phyloP scores from a whole-genome alignment of 2,888 invertebrate genomes.

The Junonia oenone region DNA sequence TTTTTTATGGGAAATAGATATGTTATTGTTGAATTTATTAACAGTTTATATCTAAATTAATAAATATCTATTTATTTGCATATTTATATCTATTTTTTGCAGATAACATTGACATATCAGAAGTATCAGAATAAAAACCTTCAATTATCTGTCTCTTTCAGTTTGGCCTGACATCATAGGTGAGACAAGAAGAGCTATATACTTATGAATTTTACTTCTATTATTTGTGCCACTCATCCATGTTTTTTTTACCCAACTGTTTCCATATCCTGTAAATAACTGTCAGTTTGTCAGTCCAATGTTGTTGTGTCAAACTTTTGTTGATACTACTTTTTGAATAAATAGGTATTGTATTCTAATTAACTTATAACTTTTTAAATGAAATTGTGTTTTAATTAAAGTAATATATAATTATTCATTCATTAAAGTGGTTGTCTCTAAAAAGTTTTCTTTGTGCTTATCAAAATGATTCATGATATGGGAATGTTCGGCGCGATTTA shows the following conservation, averaged over 20 bases:
- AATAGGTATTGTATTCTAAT: slow-evolving; percentile 45
- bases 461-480: slow-evolving; percentile 67
- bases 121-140: not conserved
- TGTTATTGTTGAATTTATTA: too few relatives aligned
- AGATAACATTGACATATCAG: not conserved
- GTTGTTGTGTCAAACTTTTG: slow-evolving; percentile 70
- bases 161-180: not conserved
- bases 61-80: too few relatives aligned
- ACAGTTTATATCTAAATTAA: too few relatives aligned
- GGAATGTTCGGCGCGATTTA: slow-evolving; percentile 65
- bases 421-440: slow-evolving; percentile 24
- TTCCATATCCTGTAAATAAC: slow-evolving; percentile 38
- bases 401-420: slow-evolving; percentile 32
- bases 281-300: slow-evolving; percentile 55
- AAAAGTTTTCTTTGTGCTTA: slow-evolving; percentile 43
- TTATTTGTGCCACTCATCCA: not conserved
- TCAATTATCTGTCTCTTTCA: slow-evolving; percentile 5
- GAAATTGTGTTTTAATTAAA: slow-evolving; percentile 39
- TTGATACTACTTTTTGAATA: slow-evolving; percentile 62
- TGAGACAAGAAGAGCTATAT: slow-evolving; percentile 10
- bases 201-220: not conserved
- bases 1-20: too few relatives aligned
- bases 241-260: slow-evolving; percentile 16
- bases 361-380: slow-evolving; percentile 51
- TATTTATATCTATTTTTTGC: too few relatives aligned